These are phyloP conservation scores for Megalops atlanticus DNA, from an alignment of 2,113 vertebrate species.

Conservation along the genomic window DNA sequence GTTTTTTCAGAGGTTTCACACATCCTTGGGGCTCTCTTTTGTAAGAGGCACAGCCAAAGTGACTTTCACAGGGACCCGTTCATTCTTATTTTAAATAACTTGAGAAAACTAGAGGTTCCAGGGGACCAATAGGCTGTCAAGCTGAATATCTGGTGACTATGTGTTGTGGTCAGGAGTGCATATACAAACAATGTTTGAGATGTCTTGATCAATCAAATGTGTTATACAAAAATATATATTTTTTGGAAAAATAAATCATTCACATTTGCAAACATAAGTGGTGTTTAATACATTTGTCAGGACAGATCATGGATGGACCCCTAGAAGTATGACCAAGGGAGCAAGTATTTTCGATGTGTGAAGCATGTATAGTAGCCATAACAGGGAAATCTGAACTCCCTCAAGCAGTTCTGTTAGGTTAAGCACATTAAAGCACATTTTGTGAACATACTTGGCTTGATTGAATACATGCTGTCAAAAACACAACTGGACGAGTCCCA, in stretches of 20 bases:
- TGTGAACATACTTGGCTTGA: no score
- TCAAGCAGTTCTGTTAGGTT: no score
- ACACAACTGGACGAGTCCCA: no score
- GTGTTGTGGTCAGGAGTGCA: neutral
- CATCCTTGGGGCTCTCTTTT: neutral
- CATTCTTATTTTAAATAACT: neutral
- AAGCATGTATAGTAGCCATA: no score
- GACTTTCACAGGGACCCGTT: neutral
- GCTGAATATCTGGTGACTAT: neutral
- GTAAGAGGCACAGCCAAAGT: neutral
- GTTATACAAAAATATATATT: neutral
- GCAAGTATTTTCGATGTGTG: no score
- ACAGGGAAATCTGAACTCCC: no score
- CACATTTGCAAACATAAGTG: neutral
- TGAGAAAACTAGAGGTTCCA: no score
- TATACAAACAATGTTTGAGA: neutral
- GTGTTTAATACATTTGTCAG: neutral
- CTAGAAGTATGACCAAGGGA: neutral
- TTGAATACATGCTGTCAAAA: no score
- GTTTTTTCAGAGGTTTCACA: neutral
- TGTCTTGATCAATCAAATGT: neutral
- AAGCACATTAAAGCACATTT: no score
- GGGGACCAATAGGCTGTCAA: no score
- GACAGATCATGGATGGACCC: neutral
- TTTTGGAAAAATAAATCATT: neutral